Base-by-base conservation (phyloP, 2,888 invertebrate species). In the Notocelia uddmanniana region DNA sequence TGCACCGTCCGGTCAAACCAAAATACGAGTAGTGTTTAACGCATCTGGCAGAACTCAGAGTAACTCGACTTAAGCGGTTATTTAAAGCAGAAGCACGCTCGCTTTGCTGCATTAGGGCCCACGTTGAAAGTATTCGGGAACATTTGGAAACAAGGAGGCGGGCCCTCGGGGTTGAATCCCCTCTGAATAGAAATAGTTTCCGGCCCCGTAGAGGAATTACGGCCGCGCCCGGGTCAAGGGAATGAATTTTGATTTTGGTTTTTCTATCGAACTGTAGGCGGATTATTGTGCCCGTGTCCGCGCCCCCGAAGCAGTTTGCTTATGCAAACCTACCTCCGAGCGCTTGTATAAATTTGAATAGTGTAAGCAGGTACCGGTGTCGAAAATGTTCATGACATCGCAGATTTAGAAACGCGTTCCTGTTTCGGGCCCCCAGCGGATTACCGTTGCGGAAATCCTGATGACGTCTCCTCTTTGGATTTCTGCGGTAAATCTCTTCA, bases 191-290 rank as follows among this genome's bases (percentile, higher is more conserved):
- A 88, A 92, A 92, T 92, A 92, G 92, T 90, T 91, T 91, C 87
- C 85, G 87, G 84, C 58, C 77, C 81, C 80, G 77, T 77, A 80
- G 76, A 82, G 83, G 85, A 89, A 89, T 91, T 90, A 90, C 89
- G 85, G 81, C 79, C 83, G 80, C 83, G 80, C 79, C 75, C 77
- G 88, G 90, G 90, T 90, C 89, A 90, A 82, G 83, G 85, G 86
- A 90, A 91, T 91, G 90, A 92, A 92, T 92, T 92, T 89, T 88
- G 90, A 90, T 90, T 90, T 86, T 84, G 89, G 83, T 88, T 89
- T 90, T 89, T 89, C 89, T 86, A 89, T 89, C 78, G 83, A 79
- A 80, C 81, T 60, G 64, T 26, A 68, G 76, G 75, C 76, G 86
- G 87, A 87, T 88, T 89, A 89, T 86, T 83, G 83, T 83, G 80